A percentile compares a stretch with the other conserved stretches of the same genome.
Conservation (phyloP, 2,797 vertebrate genomes). For the Gallinago stenura region DNA sequence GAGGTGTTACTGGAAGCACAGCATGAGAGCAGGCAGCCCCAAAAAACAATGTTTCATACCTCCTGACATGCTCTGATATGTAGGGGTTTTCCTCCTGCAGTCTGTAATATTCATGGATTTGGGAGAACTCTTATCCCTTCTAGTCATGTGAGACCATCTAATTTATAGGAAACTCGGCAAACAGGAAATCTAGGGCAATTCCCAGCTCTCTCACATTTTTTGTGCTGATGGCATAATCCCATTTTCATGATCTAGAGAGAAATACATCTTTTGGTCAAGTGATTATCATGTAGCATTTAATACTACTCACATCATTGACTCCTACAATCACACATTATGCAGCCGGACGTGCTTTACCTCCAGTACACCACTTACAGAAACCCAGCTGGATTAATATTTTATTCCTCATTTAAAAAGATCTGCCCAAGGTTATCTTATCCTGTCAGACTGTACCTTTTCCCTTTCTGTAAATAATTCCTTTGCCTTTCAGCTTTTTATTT, state of each 20-base stretch:
- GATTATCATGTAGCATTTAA: background rate
- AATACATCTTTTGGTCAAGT: constrained; percentile 35
- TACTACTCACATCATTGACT: background rate
- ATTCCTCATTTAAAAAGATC: constrained; percentile 38
- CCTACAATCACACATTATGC: background rate
- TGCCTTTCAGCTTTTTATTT: constrained; percentile 49
- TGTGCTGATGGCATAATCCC: constrained; percentile 10
- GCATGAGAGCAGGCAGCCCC: background rate
- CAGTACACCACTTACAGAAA: background rate
- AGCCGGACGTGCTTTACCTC: background rate
- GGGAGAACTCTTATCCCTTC: constrained; percentile 26
- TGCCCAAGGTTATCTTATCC: constrained; percentile 50
- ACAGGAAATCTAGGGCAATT: constrained; percentile 59
- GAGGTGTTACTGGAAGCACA: constrained; percentile 4
- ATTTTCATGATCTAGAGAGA: constrained; percentile 29
- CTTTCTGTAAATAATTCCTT: constrained; percentile 35
- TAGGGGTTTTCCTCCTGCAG: constrained; percentile 48
- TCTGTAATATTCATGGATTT: constrained; percentile 35
- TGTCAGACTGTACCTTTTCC: background rate
- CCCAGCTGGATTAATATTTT: constrained; percentile 32
- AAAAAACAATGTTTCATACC: constrained; percentile 34
- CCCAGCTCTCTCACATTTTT: constrained; percentile 34
- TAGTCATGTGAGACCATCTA: constrained; percentile 33
- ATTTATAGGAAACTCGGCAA: constrained; percentile 49
- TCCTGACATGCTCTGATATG: constrained; percentile 26